These are phyloP conservation scores for Zaprionus obscuricornis DNA, from an alignment of 2,888 invertebrate species.

Conservation along the genomic window DNA sequence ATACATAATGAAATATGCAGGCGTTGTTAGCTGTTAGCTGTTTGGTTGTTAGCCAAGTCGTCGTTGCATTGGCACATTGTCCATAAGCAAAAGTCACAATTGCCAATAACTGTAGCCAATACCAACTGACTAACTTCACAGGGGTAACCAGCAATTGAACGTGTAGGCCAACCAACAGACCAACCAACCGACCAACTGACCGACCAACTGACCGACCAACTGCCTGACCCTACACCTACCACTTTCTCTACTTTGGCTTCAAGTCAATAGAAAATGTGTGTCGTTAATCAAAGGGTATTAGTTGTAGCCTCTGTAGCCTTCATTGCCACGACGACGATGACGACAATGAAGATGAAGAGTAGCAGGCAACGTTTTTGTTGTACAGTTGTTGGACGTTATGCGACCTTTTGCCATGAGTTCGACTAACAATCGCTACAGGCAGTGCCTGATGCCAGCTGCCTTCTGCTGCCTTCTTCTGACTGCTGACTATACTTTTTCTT, in stretches of 20 bases:
- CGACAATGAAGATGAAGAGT: slow-evolving; percentile 9
- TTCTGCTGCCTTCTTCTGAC: slow-evolving; percentile 5
- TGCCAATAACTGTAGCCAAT: slow-evolving; percentile 5
- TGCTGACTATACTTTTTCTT: not conserved
- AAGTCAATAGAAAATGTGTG: slow-evolving; percentile 78
- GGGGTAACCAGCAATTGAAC: too few species aligned
- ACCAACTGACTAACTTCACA: slow-evolving; percentile 71
- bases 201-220: not conserved
- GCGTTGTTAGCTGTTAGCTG: slow-evolving; percentile 40
- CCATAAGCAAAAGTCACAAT: too few species aligned
- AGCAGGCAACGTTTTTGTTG: slow-evolving; percentile 61
- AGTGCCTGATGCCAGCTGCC: slow-evolving; percentile 7
- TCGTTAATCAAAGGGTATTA: slow-evolving; percentile 80
- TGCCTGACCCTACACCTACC: not conserved
- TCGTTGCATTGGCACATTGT: too few species aligned
- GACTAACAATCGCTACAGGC: slow-evolving; percentile 44
- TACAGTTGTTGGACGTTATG: slow-evolving; percentile 69
- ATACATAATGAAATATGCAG: slow-evolving; percentile 72
- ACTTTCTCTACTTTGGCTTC: slow-evolving; percentile 28
- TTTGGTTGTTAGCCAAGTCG: too few species aligned
- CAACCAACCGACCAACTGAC: slow-evolving; percentile 1
- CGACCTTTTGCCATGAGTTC: slow-evolving; percentile 72
- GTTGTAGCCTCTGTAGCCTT: slow-evolving; percentile 70
- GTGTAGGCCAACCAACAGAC: not conserved
- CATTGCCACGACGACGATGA: slow-evolving; percentile 53